A percentile compares a stretch with the other conserved stretches of the same genome.
These are phyloP conservation scores for Dermochelys coriacea DNA, from an alignment of 2,797 vertebrate genomes.

Conservation along the genomic window DNA sequence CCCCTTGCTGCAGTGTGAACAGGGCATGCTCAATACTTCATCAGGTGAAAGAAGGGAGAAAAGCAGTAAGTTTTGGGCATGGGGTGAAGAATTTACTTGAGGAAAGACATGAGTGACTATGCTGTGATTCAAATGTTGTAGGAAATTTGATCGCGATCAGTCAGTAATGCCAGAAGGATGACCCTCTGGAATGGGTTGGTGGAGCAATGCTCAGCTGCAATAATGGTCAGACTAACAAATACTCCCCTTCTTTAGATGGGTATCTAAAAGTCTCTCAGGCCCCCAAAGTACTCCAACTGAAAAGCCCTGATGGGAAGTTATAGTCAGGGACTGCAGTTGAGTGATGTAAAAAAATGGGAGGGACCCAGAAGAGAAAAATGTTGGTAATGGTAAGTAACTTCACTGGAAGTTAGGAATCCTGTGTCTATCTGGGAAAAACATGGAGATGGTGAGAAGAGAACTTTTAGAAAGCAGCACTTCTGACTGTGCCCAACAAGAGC, in stretches of 20 bases:
- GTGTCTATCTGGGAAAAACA: neutral
- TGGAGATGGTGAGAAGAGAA: neutral
- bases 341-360: neutral
- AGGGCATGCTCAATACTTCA: neutral
- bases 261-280: neutral
- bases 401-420: accelerated
- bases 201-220: neutral
- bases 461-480: neutral
- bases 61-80: neutral
- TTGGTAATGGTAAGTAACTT: neutral
- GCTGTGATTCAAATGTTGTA: neutral
- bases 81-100: neutral
- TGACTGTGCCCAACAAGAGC: neutral
- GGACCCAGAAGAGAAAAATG: neutral
- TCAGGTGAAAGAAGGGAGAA: neutral
- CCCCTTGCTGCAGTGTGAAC: neutral
- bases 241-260: neutral
- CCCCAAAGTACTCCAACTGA: accelerated
- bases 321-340: accelerated
- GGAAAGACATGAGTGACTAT: neutral
- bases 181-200: accelerated
- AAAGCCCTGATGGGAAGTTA: neutral
- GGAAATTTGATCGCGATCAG: neutral
- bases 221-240: neutral
- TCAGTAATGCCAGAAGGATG: neutral